These are phyloP conservation scores for Meriones unguiculatus DNA, from an alignment of 2,113 vertebrate species.

Conservation along the genomic window DNA sequence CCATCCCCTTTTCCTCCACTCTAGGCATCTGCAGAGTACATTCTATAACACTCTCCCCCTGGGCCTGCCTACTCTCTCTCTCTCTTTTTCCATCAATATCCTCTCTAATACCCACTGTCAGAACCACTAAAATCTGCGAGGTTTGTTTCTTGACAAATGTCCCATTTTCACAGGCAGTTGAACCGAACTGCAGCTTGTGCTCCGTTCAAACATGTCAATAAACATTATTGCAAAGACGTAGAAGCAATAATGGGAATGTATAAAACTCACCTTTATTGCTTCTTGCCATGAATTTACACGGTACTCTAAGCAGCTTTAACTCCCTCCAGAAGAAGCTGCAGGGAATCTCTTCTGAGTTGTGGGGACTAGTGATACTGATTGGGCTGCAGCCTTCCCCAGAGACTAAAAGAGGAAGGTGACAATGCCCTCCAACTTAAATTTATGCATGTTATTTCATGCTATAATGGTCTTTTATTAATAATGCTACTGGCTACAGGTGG, in stretches of 20 bases:
- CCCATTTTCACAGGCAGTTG: constrained; percentile 91
- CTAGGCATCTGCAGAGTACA: constrained; percentile 63
- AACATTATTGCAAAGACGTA: constrained; percentile 91
- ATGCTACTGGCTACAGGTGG: background rate
- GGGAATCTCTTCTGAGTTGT: constrained; percentile 66
- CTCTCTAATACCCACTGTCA: constrained; percentile 81
- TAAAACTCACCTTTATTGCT: constrained; percentile 90
- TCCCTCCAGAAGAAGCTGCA: constrained; percentile 82
- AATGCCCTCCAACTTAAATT: background rate
- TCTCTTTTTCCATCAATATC: constrained; percentile 73
- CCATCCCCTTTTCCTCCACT: constrained; percentile 21
- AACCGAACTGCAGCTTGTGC: constrained; percentile 89
- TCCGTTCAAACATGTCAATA: constrained; percentile 90
- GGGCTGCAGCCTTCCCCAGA: constrained; percentile 29
- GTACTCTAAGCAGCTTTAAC: constrained; percentile 85
- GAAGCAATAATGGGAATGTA: constrained; percentile 89
- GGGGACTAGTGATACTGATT: constrained; percentile 23
- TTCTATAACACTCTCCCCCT: constrained; percentile 58
- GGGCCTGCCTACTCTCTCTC: constrained; percentile 51
- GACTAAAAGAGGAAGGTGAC: background rate
- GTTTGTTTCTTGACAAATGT: constrained; percentile 90
- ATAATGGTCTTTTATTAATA: background rate
- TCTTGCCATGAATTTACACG: constrained; percentile 87
- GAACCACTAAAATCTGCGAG: constrained; percentile 81
- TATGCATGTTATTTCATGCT: background rate